Base-by-base conservation (phyloP, 2,797 vertebrate genomes). In the Acanthiza pusilla region DNA sequence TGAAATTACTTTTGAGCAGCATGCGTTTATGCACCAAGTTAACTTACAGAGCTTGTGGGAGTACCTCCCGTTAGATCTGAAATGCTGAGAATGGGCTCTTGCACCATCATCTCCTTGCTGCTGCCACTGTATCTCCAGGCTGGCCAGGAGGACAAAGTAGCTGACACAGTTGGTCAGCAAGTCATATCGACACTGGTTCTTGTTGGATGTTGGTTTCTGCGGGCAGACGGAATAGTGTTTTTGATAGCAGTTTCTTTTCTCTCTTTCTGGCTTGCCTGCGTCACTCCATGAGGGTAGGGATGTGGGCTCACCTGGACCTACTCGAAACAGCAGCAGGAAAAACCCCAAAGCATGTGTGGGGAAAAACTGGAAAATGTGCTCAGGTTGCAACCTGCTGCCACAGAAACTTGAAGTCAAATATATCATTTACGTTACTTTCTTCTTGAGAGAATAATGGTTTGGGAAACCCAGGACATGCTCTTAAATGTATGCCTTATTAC, bases 121-220 rank as follows among this genome's bases (percentile, higher is more conserved):
- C 71, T 72, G 43, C 45, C 16, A 1, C 8, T 60, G 11, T 58
- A 32, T 55, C 29, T 63, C n/a, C 34, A 30, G n/a, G 36, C 10
- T 0, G 2, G 22, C 54, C 0, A 2, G 50, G 45, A 61, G 43
- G 54, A 51, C 0, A 1, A 26, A 48, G 13, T 23, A 15, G 14
- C 25, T 71, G 36, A 43, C 1, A 3, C 2, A 2, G 9, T 12
- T 0, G 0, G n/a, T 7, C 4, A 5, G n/a, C 0, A 3, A 51
- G 60, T 81, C 1, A 3, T 21, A 10, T 13, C 3, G 5, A 2
- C 2, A 0, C 43, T 50, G 30, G 13, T 51, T 87, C 20, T 43
- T 82, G 9, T 63, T 92, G 77, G 73, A 58, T 62, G 5, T 63
- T 88, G 70, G 61, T 80, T 88, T 91, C 86, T 90, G 58, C 3